Evolutionary conservation across 30 jellyfish, hydroid and myxozoan genomes (phyloP).

Genomic region (Rhopilema esculentum): DNA sequence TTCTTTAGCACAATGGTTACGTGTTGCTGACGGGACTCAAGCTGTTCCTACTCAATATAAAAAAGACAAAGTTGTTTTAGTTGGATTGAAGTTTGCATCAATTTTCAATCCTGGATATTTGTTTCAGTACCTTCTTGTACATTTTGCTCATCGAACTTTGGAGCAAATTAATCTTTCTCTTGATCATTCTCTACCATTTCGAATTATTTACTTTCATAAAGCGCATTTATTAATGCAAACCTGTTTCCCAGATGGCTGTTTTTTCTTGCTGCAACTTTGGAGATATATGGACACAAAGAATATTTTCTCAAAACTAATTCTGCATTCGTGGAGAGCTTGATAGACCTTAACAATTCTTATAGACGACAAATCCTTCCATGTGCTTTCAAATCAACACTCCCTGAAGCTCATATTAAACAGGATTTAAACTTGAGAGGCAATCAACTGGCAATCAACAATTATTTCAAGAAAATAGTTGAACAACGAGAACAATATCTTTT

Average conservation of each 20-base stretch:
- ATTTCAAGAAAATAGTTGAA: not conserved
- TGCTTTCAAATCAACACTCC: not conserved
- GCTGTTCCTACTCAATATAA: not conserved
- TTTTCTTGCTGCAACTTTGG: not conserved
- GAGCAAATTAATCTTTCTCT: not conserved
- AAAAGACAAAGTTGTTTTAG: not conserved
- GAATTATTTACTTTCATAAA: not conserved
- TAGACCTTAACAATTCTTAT: not conserved
- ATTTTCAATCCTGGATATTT: conserved; percentile 1
- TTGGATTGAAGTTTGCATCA: not conserved
- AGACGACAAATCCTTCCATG: not conserved
- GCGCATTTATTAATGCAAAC: conserved; percentile 20
- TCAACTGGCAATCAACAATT: not conserved
- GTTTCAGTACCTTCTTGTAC: not conserved
- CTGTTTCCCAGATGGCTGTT: not conserved
- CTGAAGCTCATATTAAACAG: not conserved
- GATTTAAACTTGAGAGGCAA: not conserved
- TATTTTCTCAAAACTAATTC: not conserved
- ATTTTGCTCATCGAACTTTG: not conserved
- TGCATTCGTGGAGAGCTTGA: not conserved
- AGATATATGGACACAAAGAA: conserved; percentile 7
- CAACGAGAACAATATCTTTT: not conserved
- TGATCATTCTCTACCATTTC: not conserved
- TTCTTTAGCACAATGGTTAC: not conserved
- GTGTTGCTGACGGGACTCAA: not conserved